Evolutionary conservation across 2,888 invertebrate species (phyloP), one percentile per base, ranked within the genome.

Genomic region (Phytoseiulus persimilis): DNA sequence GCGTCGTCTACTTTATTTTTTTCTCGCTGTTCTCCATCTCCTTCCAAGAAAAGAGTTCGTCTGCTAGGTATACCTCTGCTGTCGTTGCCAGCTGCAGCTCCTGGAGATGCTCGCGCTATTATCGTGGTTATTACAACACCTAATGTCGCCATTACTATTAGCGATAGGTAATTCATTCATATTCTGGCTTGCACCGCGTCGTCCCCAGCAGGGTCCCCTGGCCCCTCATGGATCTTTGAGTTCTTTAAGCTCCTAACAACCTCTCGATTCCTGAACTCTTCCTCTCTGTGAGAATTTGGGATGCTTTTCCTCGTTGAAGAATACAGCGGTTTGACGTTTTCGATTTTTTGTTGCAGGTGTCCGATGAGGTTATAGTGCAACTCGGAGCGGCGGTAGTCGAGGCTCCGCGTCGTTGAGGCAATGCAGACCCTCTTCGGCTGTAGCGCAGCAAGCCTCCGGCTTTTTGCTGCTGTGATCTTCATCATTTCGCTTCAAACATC

Each of bases 341-440:
- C 18, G 11, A 32, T 87, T 87, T 23, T 39, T 87, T 84, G 1
- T 32, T 23, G 32, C 23, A 87, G 87, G 32, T 87, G 87, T 87
- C 87, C 87, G 45, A 87, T 87, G 87, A 87, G 45, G 32, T 87
- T 87, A 87, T 87, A 87, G 87, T 87, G 87, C 39, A 87, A 39
- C 87, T 87, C 87, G 87, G 87, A 87, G 87, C 87, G 87, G 87
- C 39, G 65, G 65, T 65, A 65, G 65, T 65, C 65, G 65, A 65
- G 65, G 65, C 65, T 65, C 65, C 65, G 65, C 65, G 65, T 65
- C 65, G 65, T 65, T 65, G 65, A 65, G 65, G 65, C 65, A 65
- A 65, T 65, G 65, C 65, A 65, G 5, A 65, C 65, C 65, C 65
- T 65, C 65, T 65, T 65, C 65, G 65, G 65, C 65, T 65, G 65